These are phyloP conservation scores for Thinocorus orbignyianus DNA, from an alignment of 2,113 vertebrate genomes.

Conservation along the genomic window DNA sequence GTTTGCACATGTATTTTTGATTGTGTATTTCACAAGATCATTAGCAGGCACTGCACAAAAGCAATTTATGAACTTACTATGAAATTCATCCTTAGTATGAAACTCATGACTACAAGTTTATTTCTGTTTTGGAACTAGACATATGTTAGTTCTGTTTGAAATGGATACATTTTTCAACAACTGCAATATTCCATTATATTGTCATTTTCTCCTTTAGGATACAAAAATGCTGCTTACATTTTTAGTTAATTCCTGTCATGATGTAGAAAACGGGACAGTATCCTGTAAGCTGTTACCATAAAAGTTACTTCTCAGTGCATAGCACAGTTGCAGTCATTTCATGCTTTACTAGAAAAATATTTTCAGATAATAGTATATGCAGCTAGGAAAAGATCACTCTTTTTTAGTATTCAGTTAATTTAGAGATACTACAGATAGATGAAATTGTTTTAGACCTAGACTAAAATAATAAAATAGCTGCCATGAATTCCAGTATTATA, in stretches of 20 bases:
- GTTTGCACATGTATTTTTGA: fast-evolving
- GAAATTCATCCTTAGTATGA: background rate
- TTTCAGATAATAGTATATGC: background rate
- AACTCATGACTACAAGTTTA: background rate
- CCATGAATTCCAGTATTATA: background rate
- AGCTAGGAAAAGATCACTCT: background rate
- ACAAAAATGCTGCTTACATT: background rate
- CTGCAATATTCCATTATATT: background rate
- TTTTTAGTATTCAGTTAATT: background rate
- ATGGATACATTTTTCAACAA: background rate
- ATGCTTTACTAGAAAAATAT: background rate
- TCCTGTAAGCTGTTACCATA: background rate
- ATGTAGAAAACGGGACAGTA: background rate
- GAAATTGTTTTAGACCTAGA: background rate
- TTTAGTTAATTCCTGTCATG: background rate
- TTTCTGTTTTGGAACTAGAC: background rate
- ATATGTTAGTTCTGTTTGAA: background rate
- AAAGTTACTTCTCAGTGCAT: background rate
- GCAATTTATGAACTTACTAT: background rate
- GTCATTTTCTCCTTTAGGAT: background rate
- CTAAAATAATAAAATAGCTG: background rate
- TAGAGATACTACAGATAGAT: background rate
- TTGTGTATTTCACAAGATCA: background rate
- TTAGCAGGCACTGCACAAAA: background rate
- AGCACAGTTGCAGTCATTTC: background rate